These are phyloP conservation scores for Passer domesticus DNA, from an alignment of 2,113 vertebrate species.

Conservation along the genomic window DNA sequence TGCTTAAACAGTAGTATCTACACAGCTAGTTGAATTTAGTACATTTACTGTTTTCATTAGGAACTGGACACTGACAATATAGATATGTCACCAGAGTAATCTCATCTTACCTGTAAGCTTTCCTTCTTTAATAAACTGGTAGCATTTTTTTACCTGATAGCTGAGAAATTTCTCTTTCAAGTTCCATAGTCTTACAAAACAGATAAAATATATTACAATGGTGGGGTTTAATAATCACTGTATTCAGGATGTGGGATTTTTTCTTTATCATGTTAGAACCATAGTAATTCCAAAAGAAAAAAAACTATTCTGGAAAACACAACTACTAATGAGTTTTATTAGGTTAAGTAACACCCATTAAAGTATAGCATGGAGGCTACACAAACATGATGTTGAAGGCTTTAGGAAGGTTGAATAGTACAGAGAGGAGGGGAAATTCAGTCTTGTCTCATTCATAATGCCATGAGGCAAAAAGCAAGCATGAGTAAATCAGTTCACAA, in stretches of 20 bases:
- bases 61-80: not conserved
- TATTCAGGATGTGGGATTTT: not conserved
- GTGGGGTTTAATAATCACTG: fast-evolving
- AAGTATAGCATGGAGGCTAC: not conserved
- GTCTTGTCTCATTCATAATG: not conserved
- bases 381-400: not conserved
- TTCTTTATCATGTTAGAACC: not conserved
- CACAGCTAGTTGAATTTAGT: not conserved
- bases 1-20: not conserved
- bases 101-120: not conserved
- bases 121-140: not conserved
- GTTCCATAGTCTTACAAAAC: not conserved
- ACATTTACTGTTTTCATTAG: not conserved
- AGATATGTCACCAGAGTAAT: not conserved
- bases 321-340: not conserved
- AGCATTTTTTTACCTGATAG: not conserved
- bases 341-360: not conserved
- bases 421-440: not conserved
- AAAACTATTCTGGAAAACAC: not conserved
- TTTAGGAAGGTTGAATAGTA: not conserved
- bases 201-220: not conserved
- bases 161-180: not conserved
- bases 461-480: not conserved
- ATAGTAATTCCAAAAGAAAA: not conserved
- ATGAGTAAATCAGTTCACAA: not conserved